Evolutionary conservation across 2,797 vertebrate species (phyloP), one percentile per base, ranked within the genome.

Genomic region (Erethizon dorsatum): DNA sequence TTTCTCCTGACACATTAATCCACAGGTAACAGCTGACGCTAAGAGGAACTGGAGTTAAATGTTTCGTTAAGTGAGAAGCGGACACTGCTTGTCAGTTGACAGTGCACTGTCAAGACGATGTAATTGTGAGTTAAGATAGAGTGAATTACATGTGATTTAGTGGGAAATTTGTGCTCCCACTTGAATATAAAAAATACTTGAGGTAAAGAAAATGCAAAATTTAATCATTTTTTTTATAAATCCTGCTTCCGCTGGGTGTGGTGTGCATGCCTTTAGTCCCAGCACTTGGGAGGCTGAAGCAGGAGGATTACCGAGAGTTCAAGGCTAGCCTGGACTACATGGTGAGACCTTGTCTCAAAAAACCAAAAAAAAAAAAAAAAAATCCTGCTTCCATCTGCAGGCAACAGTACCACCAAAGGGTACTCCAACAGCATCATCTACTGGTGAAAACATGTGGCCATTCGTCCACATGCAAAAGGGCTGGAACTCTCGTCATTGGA

Each of bases 191-290:
- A 57, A 67, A 73, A 18, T 77, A 88, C 18, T 18, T 79, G 54
- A 95, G 54, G 26, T 37, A 65, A 88, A 84, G 33, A 90, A 87
- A 69, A 75, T 10, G 45, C 95, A 90, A 91, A 93, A 5, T 13
- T 33, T 22, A 45, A 57, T 31, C 26, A 54, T 41, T 41, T 2
- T 2, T 63, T 82, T 84, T 67, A 59, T 83, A 47, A 69, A 33
- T n/a, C 80, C 75, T 17, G 31, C 77, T 83, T 83, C 31, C n/a
- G 15, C 33, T 33, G 18, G 6, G 65, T 18, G 26, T n/a, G 33
- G 31, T 67, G 65, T 6, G 5, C 33, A n/a, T 6, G 18, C 15
- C 65, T 67, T n/a, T 8, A 15, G 18, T 67, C 33, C 13, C 33
- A 18, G 65, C 65, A n/a, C 65, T n/a, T 0, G 17, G 65, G 31